Percentiles rank a stretch among this genome's conserved stretches.
phyloP scores from a whole-genome alignment of 2,113 vertebrate genomes.

The Oxygymnocypris stewartii region DNA sequence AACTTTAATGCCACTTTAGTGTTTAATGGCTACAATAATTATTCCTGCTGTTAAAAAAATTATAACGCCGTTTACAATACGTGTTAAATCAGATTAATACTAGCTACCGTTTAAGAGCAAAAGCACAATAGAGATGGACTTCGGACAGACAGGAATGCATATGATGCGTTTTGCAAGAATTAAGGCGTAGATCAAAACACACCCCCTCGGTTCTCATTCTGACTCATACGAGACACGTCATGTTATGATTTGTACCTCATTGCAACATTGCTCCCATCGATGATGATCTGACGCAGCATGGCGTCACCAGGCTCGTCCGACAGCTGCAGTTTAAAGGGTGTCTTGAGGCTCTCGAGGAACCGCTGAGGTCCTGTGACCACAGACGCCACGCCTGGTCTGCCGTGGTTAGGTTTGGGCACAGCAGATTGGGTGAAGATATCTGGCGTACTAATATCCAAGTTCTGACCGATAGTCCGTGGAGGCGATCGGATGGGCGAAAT shows the following conservation, averaged over 20 bases:
- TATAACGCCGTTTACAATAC: too few relatives aligned
- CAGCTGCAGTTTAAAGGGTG: conserved; percentile 78
- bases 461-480: not conserved
- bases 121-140: not conserved
- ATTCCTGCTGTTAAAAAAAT: too few relatives aligned
- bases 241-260: conserved; percentile 78
- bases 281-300: conserved; percentile 79
- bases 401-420: conserved; percentile 20
- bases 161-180: not conserved
- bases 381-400: conserved; percentile 15
- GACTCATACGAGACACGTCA: not conserved
- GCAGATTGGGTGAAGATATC: conserved; percentile 18
- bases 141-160: not conserved
- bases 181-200: not conserved
- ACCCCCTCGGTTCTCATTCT: not conserved
- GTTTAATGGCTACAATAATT: too few relatives aligned
- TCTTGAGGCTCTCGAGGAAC: conserved; percentile 82
- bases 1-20: too few relatives aligned
- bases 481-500: not conserved
- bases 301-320: conserved; percentile 74
- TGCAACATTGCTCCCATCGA: conserved; percentile 90
- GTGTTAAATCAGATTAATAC: too few relatives aligned
- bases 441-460: not conserved
- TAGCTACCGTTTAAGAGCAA: not conserved
- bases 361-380: conserved; percentile 84